Conservation (phyloP, 2,113 vertebrate genomes). For the Pelusios castaneus region DNA sequence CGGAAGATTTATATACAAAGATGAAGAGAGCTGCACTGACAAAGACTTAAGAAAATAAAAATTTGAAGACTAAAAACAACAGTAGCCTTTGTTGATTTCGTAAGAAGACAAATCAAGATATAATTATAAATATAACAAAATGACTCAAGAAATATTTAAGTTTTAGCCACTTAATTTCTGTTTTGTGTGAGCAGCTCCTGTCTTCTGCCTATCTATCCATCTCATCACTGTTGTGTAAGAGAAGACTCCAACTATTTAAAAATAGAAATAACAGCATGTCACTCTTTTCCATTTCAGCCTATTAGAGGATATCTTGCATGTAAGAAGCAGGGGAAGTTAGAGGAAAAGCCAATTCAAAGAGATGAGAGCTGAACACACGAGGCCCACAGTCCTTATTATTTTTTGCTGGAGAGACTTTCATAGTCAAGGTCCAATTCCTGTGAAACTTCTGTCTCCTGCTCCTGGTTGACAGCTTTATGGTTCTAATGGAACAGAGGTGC, state of each 20-base stretch:
- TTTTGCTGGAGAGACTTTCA: not conserved
- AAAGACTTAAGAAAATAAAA: conserved; percentile 26
- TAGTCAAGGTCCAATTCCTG: not conserved
- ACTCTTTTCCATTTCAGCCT: too few species aligned
- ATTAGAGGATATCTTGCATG: not conserved
- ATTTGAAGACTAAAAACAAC: not conserved
- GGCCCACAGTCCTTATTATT: accelerated
- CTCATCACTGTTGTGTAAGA: not conserved
- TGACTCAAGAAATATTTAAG: not conserved
- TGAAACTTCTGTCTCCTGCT: not conserved
- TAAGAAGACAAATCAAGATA: conserved; percentile 35
- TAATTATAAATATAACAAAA: not conserved
- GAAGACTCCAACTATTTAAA: not conserved
- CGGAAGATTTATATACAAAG: conserved; percentile 30
- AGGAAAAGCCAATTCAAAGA: not conserved
- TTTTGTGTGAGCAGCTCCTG: not conserved
- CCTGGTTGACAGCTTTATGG: not conserved
- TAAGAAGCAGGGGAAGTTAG: too few species aligned
- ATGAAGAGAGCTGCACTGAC: not conserved
- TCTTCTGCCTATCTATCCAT: not conserved
- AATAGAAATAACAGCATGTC: not conserved
- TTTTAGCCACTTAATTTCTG: not conserved
- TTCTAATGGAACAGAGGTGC: too few species aligned
- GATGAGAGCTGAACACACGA: accelerated
- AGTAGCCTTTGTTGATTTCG: not conserved